Base-by-base conservation (phyloP, 2,888 invertebrate species). In the Lochmaea crataegi region DNA sequence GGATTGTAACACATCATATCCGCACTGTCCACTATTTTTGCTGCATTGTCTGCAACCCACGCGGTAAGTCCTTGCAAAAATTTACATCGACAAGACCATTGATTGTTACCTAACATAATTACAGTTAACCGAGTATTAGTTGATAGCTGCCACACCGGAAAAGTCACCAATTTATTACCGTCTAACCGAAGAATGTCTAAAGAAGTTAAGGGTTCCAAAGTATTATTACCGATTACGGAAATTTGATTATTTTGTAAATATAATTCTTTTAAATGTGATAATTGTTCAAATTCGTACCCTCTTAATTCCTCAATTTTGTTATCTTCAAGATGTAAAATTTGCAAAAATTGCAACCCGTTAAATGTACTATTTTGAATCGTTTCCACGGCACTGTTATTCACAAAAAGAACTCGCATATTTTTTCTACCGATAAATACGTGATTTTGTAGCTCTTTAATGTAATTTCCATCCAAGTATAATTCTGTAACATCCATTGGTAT, bases 401-500 rank as follows among this genome's bases (percentile, higher is more conserved):
- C 93, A 86, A 92, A 96, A 70, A 97, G 89, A 72, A 94, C 92
- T 80, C 93, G 90, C 91, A 97, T 92, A 87, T 95, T 96, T 85
- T 96, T 96, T 66, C 96, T 91, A 0, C 96, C 96, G 79, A 96
- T 94, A 86, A 98, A 96, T 70, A 94, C 94, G 85, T 96, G 94
- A 84, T 94, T 93, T 85, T 94, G 93, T 79, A 98, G 88, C 82
- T 94, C 93, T 75, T 91, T 92, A 79, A 97, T 90, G 83, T 95
- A 92, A 86, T 97, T 96, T 53, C 97, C 97, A 85, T 97, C 97
- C 82, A 98, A 88, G 86, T 96, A 96, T 76, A 98, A 92, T 85
- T 97, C 96, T 9, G 97, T 97, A 9, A 96, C 96, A 84, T 97
- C 96, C 94, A 96, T 96, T 1, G 98, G 98, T 83, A 98, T 93